These are phyloP conservation scores for Dioctria rufipes DNA, from an alignment of 2,888 invertebrate genomes.

Conservation along the genomic window DNA sequence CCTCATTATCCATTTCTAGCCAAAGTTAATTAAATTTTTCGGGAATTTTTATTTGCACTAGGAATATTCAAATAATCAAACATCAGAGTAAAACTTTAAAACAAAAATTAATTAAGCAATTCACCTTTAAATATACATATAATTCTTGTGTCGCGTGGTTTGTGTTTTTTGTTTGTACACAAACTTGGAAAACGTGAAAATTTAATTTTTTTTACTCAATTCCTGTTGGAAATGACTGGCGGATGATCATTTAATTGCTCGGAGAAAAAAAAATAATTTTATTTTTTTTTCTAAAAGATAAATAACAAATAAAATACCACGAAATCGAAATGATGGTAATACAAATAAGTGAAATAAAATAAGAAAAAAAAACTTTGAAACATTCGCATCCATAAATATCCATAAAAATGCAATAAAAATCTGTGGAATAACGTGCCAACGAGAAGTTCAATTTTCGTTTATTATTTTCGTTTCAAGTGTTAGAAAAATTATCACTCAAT, in stretches of 20 bases:
- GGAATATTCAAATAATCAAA: conserved; percentile 36
- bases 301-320: neutral
- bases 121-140: conserved; percentile 20
- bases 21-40: conserved; percentile 1
- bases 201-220: conserved; percentile 33
- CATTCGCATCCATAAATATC: neutral
- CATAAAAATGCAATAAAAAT: neutral
- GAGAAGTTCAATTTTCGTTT: neutral
- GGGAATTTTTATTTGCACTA: conserved; percentile 5
- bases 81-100: conserved; percentile 7
- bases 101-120: conserved; percentile 44
- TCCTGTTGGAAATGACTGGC: neutral
- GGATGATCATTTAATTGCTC: neutral
- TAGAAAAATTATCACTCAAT: conserved; percentile 29
- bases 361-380: neutral
- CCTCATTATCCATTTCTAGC: neutral
- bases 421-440: neutral
- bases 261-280: no score
- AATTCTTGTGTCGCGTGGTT: neutral
- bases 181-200: neutral
- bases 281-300: neutral
- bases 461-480: conserved; percentile 39
- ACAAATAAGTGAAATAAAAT: conserved; percentile 25
- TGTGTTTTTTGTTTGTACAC: neutral
- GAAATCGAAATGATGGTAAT: conserved; percentile 2